A percentile compares a stretch with the other conserved stretches of the same genome.
Conservation (phyloP, 2,797 vertebrate species). For the Diceros bicornis region DNA sequence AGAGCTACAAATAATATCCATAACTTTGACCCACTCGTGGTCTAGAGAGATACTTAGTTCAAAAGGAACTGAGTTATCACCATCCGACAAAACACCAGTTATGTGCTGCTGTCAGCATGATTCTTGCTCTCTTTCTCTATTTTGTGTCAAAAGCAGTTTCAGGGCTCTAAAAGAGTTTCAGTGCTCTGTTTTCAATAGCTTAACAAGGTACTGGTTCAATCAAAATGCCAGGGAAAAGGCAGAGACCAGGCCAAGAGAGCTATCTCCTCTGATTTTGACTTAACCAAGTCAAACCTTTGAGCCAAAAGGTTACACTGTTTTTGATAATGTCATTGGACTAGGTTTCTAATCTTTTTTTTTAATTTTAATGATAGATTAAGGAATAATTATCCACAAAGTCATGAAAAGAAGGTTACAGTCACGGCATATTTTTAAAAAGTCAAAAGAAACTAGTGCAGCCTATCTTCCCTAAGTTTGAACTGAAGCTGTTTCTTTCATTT, state of each 20-base stretch:
- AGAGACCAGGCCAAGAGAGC: neutral
- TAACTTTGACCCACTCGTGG: neutral
- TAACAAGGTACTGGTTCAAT: neutral
- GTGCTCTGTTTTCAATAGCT: neutral
- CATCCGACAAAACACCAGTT: fast-evolving
- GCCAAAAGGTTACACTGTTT: neutral
- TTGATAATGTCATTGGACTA: neutral
- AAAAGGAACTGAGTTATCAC: neutral
- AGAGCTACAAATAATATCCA: fast-evolving
- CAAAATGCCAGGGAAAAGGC: neutral
- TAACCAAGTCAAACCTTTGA: neutral
- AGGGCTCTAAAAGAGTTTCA: too few relatives aligned
- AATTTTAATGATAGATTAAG: neutral
- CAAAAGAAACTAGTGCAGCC: neutral
- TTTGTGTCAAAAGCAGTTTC: neutral
- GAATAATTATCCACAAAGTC: neutral
- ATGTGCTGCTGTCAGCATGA: fast-evolving
- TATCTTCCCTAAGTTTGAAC: neutral
- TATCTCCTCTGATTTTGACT: neutral
- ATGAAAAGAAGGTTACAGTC: neutral
- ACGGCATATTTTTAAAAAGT: neutral
- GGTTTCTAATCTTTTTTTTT: neutral
- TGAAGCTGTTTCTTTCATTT: neutral
- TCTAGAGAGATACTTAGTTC: neutral
- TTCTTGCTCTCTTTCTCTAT: neutral